Conservation (phyloP, 2,888 invertebrate species). For the Ochlodes sylvanus region DNA sequence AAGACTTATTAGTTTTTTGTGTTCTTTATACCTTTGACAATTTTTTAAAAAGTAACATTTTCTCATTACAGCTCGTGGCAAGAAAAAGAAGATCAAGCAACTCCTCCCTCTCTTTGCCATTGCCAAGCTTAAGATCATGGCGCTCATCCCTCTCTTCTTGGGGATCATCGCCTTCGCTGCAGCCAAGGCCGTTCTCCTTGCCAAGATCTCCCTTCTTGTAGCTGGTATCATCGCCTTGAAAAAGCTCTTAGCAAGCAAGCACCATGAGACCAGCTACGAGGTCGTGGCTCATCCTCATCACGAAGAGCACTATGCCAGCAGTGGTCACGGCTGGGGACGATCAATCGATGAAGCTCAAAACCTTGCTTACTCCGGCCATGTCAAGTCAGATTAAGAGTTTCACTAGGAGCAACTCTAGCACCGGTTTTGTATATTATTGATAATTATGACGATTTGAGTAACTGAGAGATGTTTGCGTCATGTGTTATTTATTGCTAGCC, state of each 20-base stretch:
- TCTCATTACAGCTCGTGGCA: conserved; percentile 88
- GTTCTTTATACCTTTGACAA: too few relatives aligned
- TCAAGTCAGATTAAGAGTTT: conserved; percentile 66
- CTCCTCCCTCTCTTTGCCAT: conserved; percentile 90
- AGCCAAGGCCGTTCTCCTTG: conserved; percentile 93
- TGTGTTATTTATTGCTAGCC: conserved; percentile 70
- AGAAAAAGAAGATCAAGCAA: conserved; percentile 91
- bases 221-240: conserved; percentile 88
- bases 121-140: conserved; percentile 91
- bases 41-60: neutral
- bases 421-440: conserved; percentile 51
- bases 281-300: conserved; percentile 89
- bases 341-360: conserved; percentile 82
- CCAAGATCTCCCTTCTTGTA: conserved; percentile 92
- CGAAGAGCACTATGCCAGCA: conserved; percentile 79
- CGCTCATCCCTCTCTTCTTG: conserved; percentile 90
- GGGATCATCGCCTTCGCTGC: conserved; percentile 91
- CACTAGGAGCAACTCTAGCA: conserved; percentile 54
- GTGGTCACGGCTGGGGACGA: conserved; percentile 88
- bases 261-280: conserved; percentile 89
- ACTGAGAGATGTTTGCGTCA: conserved; percentile 42
- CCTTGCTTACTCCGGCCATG: conserved; percentile 85
- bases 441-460: conserved; percentile 47
- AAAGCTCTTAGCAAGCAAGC: conserved; percentile 90
- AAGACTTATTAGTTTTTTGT: too few relatives aligned